Percentiles rank a stretch among this genome's conserved stretches.
These are phyloP conservation scores for Enoplosus armatus DNA, from an alignment of 2,797 vertebrate species.

Conservation along the genomic window DNA sequence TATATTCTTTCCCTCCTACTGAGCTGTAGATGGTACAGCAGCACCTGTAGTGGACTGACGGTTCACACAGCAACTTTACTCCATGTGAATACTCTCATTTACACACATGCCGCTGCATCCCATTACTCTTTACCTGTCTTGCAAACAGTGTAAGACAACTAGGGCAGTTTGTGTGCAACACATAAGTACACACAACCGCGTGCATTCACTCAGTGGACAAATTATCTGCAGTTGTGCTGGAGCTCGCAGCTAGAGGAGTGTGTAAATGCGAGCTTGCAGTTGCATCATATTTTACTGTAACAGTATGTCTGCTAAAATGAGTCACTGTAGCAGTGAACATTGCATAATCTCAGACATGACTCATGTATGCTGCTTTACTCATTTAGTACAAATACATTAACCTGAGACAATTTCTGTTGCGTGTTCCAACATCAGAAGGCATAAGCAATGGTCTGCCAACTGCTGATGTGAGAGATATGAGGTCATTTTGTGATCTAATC, in stretches of 20 bases:
- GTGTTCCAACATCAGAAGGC: conserved; percentile 44
- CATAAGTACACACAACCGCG: background rate
- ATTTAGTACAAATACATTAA: conserved; percentile 25
- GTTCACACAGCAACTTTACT: conserved; percentile 11
- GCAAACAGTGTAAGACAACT: conserved; percentile 1
- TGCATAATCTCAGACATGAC: conserved; percentile 34
- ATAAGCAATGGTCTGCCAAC: conserved; percentile 27
- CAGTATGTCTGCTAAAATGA: conserved; percentile 26
- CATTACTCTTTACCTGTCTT: conserved; percentile 6
- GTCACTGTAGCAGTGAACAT: conserved; percentile 25
- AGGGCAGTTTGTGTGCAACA: conserved; percentile 1
- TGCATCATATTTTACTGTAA: conserved; percentile 21
- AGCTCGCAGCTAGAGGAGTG: conserved; percentile 8
- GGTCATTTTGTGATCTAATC: conserved; percentile 35
- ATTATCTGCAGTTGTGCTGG: background rate
- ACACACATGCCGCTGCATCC: background rate
- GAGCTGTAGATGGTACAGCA: conserved; percentile 1
- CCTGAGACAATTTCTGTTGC: conserved; percentile 14
- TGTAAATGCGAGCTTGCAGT: conserved; percentile 24
- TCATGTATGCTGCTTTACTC: conserved; percentile 19
- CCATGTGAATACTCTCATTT: background rate
- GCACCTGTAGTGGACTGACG: conserved; percentile 8
- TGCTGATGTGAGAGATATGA: conserved; percentile 44
- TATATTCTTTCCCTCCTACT: background rate
- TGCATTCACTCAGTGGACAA: conserved; percentile 11